Percentiles rank a stretch among this genome's conserved stretches.
These are phyloP conservation scores for Stercorarius parasiticus DNA, from an alignment of 2,113 vertebrate genomes.

Conservation along the genomic window DNA sequence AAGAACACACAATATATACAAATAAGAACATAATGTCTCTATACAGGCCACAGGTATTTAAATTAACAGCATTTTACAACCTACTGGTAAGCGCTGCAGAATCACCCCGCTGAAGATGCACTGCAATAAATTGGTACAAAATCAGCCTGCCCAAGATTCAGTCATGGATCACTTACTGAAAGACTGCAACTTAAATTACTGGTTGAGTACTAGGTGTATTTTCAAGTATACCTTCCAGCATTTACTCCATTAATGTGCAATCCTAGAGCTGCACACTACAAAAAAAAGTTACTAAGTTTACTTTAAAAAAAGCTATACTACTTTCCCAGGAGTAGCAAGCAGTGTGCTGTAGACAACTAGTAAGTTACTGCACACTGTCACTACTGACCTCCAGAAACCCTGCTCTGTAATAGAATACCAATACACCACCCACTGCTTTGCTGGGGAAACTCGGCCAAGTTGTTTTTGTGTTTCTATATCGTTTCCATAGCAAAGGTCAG, in stretches of 20 bases:
- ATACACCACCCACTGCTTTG: constrained; percentile 77
- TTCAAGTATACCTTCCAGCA: constrained; percentile 74
- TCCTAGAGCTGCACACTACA: not conserved
- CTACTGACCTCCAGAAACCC: constrained; percentile 64
- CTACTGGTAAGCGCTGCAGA: constrained; percentile 56
- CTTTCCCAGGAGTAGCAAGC: constrained; percentile 4
- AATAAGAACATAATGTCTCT: constrained; percentile 52
- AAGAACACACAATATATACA: not conserved
- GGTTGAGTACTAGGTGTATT: constrained; percentile 51
- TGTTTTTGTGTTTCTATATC: constrained; percentile 90
- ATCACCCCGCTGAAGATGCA: constrained; percentile 35
- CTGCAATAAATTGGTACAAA: constrained; percentile 75
- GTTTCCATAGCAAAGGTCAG: constrained; percentile 92
- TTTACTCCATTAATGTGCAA: constrained; percentile 58
- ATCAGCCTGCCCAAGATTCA: constrained; percentile 59
- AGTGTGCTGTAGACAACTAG: constrained; percentile 1
- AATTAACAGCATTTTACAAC: constrained; percentile 50
- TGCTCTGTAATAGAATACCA: constrained; percentile 77
- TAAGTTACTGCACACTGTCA: constrained; percentile 47
- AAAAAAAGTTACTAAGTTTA: not conserved
- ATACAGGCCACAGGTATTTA: not conserved
- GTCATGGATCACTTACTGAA: constrained; percentile 56
- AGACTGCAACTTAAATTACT: constrained; percentile 56
- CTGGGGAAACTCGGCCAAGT: constrained; percentile 77
- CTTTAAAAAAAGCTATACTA: not conserved